Conservation (phyloP, 2,113 vertebrate genomes). For the Prolemur simus region DNA sequence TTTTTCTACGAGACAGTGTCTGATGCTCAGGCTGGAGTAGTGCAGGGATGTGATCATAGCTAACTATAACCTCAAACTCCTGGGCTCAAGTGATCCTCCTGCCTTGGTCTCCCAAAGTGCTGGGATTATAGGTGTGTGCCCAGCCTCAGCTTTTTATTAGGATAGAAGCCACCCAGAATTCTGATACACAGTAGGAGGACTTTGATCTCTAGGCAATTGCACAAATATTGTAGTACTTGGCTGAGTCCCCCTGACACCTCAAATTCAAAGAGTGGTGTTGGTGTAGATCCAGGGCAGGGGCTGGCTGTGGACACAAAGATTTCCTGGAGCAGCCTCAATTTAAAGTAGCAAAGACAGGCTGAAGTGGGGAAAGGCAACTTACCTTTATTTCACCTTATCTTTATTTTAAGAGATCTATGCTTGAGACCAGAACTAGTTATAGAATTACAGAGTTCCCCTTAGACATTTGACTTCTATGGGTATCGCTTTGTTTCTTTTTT, state of each 20-base stretch:
- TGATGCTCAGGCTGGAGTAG: no score
- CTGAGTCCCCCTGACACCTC: background rate
- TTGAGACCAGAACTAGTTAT: background rate
- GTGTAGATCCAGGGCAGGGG: background rate
- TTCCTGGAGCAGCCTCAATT: background rate
- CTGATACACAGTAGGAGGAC: background rate
- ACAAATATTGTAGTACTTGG: background rate
- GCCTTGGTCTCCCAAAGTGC: no score
- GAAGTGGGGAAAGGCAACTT: background rate
- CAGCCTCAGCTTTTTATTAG: background rate
- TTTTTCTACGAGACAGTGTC: no score
- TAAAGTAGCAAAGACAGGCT: background rate
- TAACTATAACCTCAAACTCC: no score
- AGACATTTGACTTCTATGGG: background rate
- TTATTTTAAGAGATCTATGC: background rate
- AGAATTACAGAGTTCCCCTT: constrained; percentile 25
- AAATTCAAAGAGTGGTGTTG: background rate
- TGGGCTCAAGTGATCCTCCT: no score
- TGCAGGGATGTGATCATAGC: no score
- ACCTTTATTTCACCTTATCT: background rate
- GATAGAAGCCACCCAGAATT: background rate
- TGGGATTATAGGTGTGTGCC: no score
- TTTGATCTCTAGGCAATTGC: background rate
- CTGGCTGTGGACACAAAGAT: background rate
- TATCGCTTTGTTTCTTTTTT: background rate